Evolutionary conservation across 2,797 vertebrate species (phyloP), one percentile per base, ranked within the genome.

Genomic region (Naso thynnoides): DNA sequence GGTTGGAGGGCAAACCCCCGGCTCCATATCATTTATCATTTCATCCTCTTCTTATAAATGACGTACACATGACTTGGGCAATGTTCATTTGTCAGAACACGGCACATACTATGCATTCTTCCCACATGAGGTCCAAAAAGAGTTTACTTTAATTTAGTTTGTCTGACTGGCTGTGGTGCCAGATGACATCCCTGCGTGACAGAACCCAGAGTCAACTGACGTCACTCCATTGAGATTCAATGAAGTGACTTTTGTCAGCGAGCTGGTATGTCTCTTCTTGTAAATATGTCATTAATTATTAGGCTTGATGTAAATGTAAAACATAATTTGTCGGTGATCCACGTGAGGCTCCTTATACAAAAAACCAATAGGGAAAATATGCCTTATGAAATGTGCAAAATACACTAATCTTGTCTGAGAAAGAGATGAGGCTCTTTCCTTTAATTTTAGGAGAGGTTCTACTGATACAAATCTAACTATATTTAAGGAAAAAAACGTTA

Each of bases 1-100:
- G 90, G 84, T 85, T 91, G 81, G 84, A 89, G 85, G 88, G 79
- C 71, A 62, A 85, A 85, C 54, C 62, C 64, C 67, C 29, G 33
- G 57, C 65, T 61, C 52, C 70, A 53, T 61, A 26, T 81, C 76
- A 58, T 89, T 85, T 81, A 83, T 90, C 80, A 87, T 85, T 67
- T 84, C 72, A 69, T 49, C 73, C 78, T 79, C 66, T 77, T 86
- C 72, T 70, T 62, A 65, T 66, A 81, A 85, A 72, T 81, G 53
- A 83, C 39, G 64, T 76, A 41, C 59, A 57, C 59, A 52, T 18
- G 38, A 70, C 58, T 79, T 69, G 47, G 58, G 42, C 23, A 10
- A 2, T 33, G 47, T 70, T 58, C 64, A 31, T 76, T 71, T 49
- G 67, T 42, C 38, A 36, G 78, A 86, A 86, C 61, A 52, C 75